A percentile compares a stretch with the other conserved stretches of the same genome.
These are phyloP conservation scores for Ceramica pisi DNA, from an alignment of 2,888 invertebrate genomes.

Conservation along the genomic window DNA sequence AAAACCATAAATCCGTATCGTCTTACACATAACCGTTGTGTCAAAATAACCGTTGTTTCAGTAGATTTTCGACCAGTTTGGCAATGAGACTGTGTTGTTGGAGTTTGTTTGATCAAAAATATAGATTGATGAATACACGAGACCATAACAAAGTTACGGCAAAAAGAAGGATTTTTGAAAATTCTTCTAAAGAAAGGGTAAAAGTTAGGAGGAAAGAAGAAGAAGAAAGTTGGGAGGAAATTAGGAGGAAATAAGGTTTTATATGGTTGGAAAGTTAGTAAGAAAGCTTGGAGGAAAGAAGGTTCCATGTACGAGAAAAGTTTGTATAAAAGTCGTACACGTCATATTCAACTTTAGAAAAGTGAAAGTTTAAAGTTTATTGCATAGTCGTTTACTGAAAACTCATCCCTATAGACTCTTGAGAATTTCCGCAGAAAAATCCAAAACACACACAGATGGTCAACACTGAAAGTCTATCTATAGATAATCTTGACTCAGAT, in stretches of 20 bases:
- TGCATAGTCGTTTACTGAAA: background rate
- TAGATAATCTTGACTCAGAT: background rate
- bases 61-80: background rate
- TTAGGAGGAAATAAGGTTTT: no score
- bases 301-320: no score
- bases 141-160: no score
- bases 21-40: no score
- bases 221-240: no score
- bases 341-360: background rate
- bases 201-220: no score
- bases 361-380: background rate
- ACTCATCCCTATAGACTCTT: no score
- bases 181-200: no score
- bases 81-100: background rate
- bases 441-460: background rate
- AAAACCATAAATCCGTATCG: no score
- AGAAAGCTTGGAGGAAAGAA: no score
- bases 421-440: background rate
- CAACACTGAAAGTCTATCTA: background rate
- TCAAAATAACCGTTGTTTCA: background rate
- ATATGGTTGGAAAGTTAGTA: no score
- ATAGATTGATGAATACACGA: background rate
- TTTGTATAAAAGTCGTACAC: background rate
- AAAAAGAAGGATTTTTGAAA: background rate
- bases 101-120: background rate